These are phyloP conservation scores for Archocentrus centrarchus DNA, from an alignment of 2,113 vertebrate genomes.

Conservation along the genomic window DNA sequence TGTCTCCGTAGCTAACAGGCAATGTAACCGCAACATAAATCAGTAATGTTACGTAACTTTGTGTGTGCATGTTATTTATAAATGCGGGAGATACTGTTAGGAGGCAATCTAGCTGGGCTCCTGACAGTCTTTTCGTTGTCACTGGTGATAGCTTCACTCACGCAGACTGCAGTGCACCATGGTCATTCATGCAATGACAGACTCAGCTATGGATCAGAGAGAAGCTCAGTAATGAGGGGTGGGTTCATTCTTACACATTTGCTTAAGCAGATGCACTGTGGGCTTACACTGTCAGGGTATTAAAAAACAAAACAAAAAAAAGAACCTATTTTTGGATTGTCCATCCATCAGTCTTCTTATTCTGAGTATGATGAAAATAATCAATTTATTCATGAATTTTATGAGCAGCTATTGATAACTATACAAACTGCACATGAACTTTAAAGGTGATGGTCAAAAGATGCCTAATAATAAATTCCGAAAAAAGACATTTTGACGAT, in stretches of 20 bases:
- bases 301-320: neutral
- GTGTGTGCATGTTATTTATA: neutral
- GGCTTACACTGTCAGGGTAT: neutral
- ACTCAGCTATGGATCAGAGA: slow-evolving; percentile 62
- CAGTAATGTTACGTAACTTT: slow-evolving; percentile 27
- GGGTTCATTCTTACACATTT: slow-evolving; percentile 20
- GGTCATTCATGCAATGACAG: slow-evolving; percentile 65
- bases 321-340: neutral
- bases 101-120: slow-evolving; percentile 45
- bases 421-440: neutral
- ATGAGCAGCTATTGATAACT: neutral
- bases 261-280: slow-evolving; percentile 29
- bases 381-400: neutral
- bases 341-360: neutral
- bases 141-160: slow-evolving; percentile 52
- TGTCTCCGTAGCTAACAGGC: neutral
- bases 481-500: neutral
- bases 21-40: slow-evolving; percentile 28
- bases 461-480: neutral
- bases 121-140: slow-evolving; percentile 46
- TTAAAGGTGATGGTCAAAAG: neutral
- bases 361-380: neutral
- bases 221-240: slow-evolving; percentile 46
- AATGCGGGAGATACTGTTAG: slow-evolving; percentile 20
- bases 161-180: slow-evolving; percentile 60